Base-by-base conservation (phyloP, 2,113 vertebrate species). In the Recurvirostra avosetta region DNA sequence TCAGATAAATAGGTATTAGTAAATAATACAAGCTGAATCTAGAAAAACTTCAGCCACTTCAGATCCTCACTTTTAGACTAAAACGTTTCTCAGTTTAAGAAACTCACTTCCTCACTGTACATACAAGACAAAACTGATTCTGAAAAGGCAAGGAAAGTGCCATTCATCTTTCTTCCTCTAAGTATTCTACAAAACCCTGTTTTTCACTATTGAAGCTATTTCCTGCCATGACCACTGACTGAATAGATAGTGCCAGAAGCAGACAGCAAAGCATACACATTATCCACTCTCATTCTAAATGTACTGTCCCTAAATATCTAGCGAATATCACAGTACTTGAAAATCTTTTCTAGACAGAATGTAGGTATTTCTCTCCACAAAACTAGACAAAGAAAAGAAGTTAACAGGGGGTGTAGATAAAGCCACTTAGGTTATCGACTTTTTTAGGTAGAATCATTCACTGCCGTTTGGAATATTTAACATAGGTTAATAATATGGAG, bases 371-470 rank as follows among this genome's bases (percentile, higher is more conserved):
- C 71, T 85, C n/a, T 36, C 40, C 2, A 3, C 45, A 90, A 86
- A 86, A 76, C 32, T 16, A 91, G 66, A 80, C 71, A 86, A 82
- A 94, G 67, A 70, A 95, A 89, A 93, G 70, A 38, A 88, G 78
- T 58, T 94, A 96, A 92, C 45, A 61, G 41, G 22, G 17, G 26
- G 22, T 72, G 19, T 43, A 92, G 92, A 91, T 73, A 96, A 96
- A 96, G 72, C 22, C 65, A 91, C 81, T 88, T 84, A 84, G 8
- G 29, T 80, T 82, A 85, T 8, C 71, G 75, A 63, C 50, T 91
- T 90, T 79, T 62, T 6, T 49, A 83, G 79, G 70, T 12, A 63
- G 30, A 93, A 85, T 59, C 8, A 86, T 67, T 86, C 92, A 32
- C 38, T 92, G 27, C 27, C 40, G 66, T 76, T 70, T 78, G 47